A percentile compares a stretch with the other conserved stretches of the same genome.
Conservation (phyloP, 2,888 invertebrate species). For the Villa cingulata region DNA sequence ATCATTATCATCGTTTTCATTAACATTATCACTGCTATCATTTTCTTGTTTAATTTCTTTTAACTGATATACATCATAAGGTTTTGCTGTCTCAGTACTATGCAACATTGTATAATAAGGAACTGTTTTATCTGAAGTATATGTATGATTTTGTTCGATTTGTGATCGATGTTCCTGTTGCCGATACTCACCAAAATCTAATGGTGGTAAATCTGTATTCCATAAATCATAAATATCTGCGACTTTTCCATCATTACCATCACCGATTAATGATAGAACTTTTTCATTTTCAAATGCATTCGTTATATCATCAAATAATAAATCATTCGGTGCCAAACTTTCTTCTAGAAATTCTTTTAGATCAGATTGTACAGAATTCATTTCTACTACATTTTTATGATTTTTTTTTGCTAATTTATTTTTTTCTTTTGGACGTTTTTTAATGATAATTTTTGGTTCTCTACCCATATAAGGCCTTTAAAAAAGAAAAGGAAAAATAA, state of each 20-base stretch:
- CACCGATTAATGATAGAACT: slow-evolving; percentile 23
- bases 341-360: slow-evolving; percentile 34
- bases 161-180: too few species aligned
- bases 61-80: too few species aligned
- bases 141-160: too few species aligned
- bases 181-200: slow-evolving; percentile 4
- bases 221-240: slow-evolving; percentile 4
- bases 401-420: neutral
- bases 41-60: too few species aligned
- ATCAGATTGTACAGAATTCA: slow-evolving; percentile 31
- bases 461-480: slow-evolving; percentile 33
- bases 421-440: slow-evolving; percentile 16
- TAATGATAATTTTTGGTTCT: slow-evolving; percentile 13
- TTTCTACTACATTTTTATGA: slow-evolving; percentile 3
- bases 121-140: neutral
- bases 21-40: neutral
- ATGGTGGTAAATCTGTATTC: slow-evolving; percentile 1
- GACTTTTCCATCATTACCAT: neutral
- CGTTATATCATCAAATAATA: slow-evolving; percentile 20
- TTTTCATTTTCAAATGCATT: neutral
- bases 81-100: too few species aligned
- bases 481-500: neutral
- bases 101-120: neutral
- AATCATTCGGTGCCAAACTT: slow-evolving; percentile 26
- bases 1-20: neutral